Percentiles rank a stretch among this genome's conserved stretches.
phyloP scores from a whole-genome alignment of 2,888 invertebrate genomes.

The Oscheius onirici region DNA sequence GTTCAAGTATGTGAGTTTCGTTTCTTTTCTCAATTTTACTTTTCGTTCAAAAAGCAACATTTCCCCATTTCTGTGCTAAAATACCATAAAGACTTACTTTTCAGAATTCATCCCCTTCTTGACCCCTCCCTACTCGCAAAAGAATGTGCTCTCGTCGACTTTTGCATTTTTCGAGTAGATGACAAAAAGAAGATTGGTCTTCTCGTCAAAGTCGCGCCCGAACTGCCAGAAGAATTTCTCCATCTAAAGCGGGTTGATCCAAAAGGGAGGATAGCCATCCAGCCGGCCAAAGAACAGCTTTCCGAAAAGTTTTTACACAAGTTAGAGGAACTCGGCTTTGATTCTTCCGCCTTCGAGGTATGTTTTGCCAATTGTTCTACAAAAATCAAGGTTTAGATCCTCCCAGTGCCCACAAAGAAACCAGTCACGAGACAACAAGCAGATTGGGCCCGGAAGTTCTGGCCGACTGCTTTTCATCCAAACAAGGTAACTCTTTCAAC shows the following conservation, averaged over 20 bases:
- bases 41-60: too few species aligned
- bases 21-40: too few species aligned
- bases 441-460: slow-evolving; percentile 24
- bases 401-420: slow-evolving; percentile 20
- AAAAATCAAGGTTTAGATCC: slow-evolving; percentile 2
- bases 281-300: background rate
- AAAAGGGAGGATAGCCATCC: slow-evolving; percentile 14
- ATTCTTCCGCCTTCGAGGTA: slow-evolving; percentile 7
- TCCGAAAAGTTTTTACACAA: background rate
- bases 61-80: too few species aligned
- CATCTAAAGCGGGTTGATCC: slow-evolving; percentile 32
- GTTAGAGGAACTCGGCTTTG: background rate
- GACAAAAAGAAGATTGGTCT: slow-evolving; percentile 28
- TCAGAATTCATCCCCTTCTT: slow-evolving; percentile 26
- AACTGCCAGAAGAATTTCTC: slow-evolving; percentile 2
- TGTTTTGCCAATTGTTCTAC: background rate
- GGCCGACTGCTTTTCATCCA: slow-evolving; percentile 33
- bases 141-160: slow-evolving; percentile 13
- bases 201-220: slow-evolving; percentile 8
- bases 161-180: slow-evolving; percentile 4
- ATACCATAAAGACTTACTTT: background rate
- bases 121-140: background rate
- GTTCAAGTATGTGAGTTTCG: background rate
- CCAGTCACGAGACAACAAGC: slow-evolving; percentile 26
- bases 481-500: slow-evolving; percentile 1